Conservation (phyloP, 2,113 vertebrate genomes). For the Trochalopteron elliotii region DNA sequence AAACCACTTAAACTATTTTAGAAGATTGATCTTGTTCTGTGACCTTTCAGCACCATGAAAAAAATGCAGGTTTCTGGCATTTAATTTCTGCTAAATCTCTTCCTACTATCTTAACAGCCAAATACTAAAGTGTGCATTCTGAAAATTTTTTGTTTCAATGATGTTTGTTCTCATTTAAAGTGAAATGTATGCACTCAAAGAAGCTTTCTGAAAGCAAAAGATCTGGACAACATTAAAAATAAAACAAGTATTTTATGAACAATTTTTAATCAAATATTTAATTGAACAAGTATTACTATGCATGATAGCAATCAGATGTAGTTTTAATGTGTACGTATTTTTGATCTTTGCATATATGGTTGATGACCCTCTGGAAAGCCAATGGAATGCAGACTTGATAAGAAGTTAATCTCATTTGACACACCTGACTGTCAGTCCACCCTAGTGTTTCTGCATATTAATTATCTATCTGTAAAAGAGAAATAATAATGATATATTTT, state of each 20-base stretch:
- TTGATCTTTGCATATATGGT: neutral
- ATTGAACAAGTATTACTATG: neutral
- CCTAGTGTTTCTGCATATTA: neutral
- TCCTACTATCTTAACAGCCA: neutral
- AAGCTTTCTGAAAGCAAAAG: fast-evolving
- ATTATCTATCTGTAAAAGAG: neutral
- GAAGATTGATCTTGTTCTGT: neutral
- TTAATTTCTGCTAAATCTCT: neutral
- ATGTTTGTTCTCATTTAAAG: neutral
- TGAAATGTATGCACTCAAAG: neutral
- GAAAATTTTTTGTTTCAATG: neutral
- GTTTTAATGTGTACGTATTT: neutral
- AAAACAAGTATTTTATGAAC: neutral
- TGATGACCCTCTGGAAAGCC: neutral
- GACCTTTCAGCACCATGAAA: neutral
- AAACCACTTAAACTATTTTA: neutral
- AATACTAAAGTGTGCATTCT: neutral
- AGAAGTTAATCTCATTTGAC: neutral
- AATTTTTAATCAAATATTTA: neutral
- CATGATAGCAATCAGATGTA: neutral
- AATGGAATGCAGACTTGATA: neutral
- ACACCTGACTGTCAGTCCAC: neutral
- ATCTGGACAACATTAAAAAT: neutral
- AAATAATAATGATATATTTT: neutral
- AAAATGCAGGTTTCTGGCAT: neutral